These are phyloP conservation scores for Luffia ferchaultella DNA, from an alignment of 2,888 invertebrate genomes.

Conservation along the genomic window DNA sequence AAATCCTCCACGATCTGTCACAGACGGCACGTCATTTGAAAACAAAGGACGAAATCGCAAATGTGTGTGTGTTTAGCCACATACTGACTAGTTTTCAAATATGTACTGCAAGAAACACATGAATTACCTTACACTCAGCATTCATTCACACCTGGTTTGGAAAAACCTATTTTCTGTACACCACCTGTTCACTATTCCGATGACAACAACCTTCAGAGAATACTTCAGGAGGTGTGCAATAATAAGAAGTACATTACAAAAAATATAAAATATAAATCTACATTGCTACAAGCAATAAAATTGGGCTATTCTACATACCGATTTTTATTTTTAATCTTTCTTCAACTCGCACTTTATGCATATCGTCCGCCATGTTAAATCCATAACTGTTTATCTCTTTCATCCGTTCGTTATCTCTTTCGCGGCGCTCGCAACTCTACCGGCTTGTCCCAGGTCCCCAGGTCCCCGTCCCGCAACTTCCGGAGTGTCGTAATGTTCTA, in stretches of 20 bases:
- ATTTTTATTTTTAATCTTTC: conserved; percentile 95
- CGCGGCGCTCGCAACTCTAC: conserved; percentile 58
- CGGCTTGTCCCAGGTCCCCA: no score
- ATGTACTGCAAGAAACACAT: not conserved
- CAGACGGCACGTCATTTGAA: conserved; percentile 37
- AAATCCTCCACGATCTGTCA: conserved; percentile 53
- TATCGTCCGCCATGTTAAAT: conserved; percentile 92
- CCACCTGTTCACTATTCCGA: conserved; percentile 59
- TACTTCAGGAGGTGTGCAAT: no score
- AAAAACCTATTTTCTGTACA: conserved; percentile 32
- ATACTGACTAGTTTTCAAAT: no score
- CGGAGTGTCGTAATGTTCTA: conserved; percentile 66
- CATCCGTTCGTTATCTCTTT: conserved; percentile 67
- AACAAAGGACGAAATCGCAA: no score
- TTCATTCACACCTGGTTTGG: conserved; percentile 32
- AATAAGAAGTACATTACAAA: no score
- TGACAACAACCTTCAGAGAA: no score
- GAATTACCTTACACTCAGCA: conserved; percentile 13
- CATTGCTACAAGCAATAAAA: conserved; percentile 16
- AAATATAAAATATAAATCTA: conserved; percentile 3
- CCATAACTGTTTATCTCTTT: conserved; percentile 76
- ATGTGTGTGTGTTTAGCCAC: no score
- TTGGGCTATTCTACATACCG: conserved; percentile 81
- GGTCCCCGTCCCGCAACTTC: conserved; percentile 65
- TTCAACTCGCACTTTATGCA: conserved; percentile 89